Base-by-base conservation (phyloP, 2,797 vertebrate genomes). In the Okamejei kenojei region DNA sequence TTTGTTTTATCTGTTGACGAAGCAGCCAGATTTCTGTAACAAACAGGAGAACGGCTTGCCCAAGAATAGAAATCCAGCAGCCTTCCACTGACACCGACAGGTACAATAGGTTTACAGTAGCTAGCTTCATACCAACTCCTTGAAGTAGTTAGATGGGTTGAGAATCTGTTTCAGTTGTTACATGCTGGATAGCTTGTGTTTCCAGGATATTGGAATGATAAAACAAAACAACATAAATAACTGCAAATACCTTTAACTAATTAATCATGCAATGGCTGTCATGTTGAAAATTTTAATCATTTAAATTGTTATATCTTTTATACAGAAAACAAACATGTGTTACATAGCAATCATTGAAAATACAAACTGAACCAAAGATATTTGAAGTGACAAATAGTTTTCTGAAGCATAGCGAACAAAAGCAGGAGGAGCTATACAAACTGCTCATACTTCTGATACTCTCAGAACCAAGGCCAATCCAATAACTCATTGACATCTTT, bases 51-150 rank as follows among this genome's bases (percentile, higher is more conserved):
- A 94, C 95, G 94, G 94, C 81, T 94, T 96, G 95, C 93, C 96
- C 96, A 94, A 96, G 96, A 95, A 97, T 96, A 95, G 96, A 97
- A 96, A 96, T 96, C 93, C 96, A 96, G 94, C 95, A 96, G 90
- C 95, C 96, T 94, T 96, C 96, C 94, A 96, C 96, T 95, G 96
- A 97, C 94, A 96, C 96, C 94, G 96, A 97, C 95, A 97, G 96
- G 96, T 96, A 97, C 94, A 94, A 54, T 58, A 73, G 65, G 68
- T 93, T 91, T 94, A n/a, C 93, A 26, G 93, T 95, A 94, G 93
- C 81, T 94, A 54, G 71, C 15, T 45, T 17, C 45, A 76, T 54
- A n/a, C 73, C 26, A 76, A n/a, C 38, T 76, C 29, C 73, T 93
- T 7, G 93, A 58, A 81, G 17, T 93, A n/a, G 35, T 93, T 95